These are phyloP conservation scores for Ophion slaviceki DNA, from an alignment of 2,888 invertebrate genomes.

Conservation along the genomic window DNA sequence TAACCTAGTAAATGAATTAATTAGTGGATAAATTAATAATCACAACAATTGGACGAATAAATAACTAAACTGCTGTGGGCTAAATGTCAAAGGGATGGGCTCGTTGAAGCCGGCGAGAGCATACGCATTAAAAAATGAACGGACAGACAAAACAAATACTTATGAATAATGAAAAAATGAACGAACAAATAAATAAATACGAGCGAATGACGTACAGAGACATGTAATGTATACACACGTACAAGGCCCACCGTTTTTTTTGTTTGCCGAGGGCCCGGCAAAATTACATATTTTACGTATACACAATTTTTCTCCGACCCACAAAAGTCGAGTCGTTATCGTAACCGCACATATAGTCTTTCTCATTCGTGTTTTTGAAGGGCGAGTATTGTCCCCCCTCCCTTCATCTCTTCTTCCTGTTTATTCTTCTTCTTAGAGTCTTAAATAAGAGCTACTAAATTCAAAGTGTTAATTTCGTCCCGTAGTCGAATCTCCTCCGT, in stretches of 20 bases:
- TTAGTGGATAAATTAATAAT: no score
- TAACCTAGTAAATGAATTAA: no score
- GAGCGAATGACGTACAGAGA: slow-evolving; percentile 55
- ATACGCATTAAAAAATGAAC: no score
- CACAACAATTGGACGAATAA: no score
- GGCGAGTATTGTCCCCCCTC: neutral
- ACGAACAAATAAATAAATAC: slow-evolving; percentile 32
- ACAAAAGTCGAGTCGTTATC: slow-evolving; percentile 36
- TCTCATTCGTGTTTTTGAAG: neutral
- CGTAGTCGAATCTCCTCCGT: slow-evolving; percentile 2
- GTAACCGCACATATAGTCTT: slow-evolving; percentile 39
- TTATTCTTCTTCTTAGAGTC: slow-evolving; percentile 5
- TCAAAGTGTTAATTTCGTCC: slow-evolving; percentile 15
- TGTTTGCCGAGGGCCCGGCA: slow-evolving; percentile 20
- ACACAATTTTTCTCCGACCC: slow-evolving; percentile 34
- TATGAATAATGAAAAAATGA: neutral
- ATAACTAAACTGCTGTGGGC: no score
- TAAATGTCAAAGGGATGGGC: no score
- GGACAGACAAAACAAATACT: no score
- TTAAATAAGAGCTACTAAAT: slow-evolving; percentile 13
- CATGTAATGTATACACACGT: slow-evolving; percentile 65
- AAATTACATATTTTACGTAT: slow-evolving; percentile 57
- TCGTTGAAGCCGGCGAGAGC: no score
- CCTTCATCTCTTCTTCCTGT: neutral
- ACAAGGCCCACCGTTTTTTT: slow-evolving; percentile 38